Evolutionary conservation across 2,888 invertebrate species (phyloP).

Genomic region (Parasteatoda lunata): DNA sequence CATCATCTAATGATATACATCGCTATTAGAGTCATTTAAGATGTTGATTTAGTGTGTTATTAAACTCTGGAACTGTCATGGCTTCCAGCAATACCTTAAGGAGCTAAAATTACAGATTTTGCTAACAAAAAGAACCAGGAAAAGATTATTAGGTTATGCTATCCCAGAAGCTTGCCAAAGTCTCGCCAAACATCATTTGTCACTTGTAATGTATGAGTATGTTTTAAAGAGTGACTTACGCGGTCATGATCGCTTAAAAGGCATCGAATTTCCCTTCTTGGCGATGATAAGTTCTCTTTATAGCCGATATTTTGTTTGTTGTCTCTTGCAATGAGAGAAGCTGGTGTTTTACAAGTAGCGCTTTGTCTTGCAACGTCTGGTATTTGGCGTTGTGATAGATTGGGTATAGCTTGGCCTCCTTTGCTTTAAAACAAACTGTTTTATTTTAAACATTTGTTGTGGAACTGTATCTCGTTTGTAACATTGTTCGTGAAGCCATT

Average conservation of each 20-base stretch:
- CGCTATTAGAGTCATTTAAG: background rate
- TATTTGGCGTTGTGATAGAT: too few species aligned
- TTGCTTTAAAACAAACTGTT: too few species aligned
- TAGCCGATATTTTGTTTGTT: background rate
- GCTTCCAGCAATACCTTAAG: background rate
- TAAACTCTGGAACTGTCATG: background rate
- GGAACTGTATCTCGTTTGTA: too few species aligned
- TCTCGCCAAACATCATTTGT: background rate
- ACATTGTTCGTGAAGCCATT: too few species aligned
- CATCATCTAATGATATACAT: background rate
- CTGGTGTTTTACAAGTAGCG: background rate
- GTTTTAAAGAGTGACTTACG: background rate
- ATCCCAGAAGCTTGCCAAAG: background rate
- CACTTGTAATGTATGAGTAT: slow-evolving; percentile 2
- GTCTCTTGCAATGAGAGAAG: background rate
- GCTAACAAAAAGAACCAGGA: background rate
- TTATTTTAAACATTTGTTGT: too few species aligned
- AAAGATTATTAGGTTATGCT: too few species aligned
- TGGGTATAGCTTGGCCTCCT: too few species aligned
- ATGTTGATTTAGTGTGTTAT: slow-evolving; percentile 3
- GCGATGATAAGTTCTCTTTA: background rate
- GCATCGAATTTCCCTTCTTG: background rate
- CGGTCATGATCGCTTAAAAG: background rate
- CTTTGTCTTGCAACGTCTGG: too few species aligned
- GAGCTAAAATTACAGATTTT: background rate